phyloP scores from a whole-genome alignment of 2,888 invertebrate genomes.

The Drosophila atroscutellata region DNA sequence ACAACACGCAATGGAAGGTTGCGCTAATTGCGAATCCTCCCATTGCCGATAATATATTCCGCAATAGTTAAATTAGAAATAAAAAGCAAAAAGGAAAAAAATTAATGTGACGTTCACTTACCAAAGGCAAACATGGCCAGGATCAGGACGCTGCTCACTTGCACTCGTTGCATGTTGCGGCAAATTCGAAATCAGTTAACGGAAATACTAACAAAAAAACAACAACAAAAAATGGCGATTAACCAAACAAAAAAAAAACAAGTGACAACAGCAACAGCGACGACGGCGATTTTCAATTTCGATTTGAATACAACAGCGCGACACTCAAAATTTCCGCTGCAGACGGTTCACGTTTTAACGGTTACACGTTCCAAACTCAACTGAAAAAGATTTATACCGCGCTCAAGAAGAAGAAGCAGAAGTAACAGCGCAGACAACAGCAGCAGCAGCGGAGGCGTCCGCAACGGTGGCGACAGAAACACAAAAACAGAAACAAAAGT shows the following conservation, averaged over 20 bases:
- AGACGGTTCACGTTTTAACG: constrained; percentile 73
- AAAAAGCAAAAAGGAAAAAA: neutral
- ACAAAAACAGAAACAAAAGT: constrained; percentile 44
- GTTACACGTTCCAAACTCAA: constrained; percentile 82
- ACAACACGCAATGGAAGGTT: constrained; percentile 56
- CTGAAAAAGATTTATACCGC: constrained; percentile 80
- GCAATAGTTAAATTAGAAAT: neutral
- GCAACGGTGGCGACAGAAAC: constrained; percentile 38
- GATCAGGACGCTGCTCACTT: constrained; percentile 67
- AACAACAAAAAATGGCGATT: constrained; percentile 25
- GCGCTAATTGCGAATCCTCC: constrained; percentile 37
- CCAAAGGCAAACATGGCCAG: constrained; percentile 69
- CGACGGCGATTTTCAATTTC: constrained; percentile 27
- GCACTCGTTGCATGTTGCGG: constrained; percentile 66
- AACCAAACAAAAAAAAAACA: constrained; percentile 16
- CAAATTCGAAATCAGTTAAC: constrained; percentile 10
- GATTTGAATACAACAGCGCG: constrained; percentile 46
- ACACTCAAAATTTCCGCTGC: constrained; percentile 62
- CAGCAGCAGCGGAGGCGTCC: constrained; percentile 27
- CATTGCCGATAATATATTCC: constrained; percentile 4
- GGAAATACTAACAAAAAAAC: constrained; percentile 15
- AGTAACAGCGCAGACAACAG: constrained; percentile 11
- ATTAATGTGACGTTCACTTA: constrained; percentile 59
- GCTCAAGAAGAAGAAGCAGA: constrained; percentile 72
- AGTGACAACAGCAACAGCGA: constrained; percentile 13